Evolutionary conservation across 1,140 invertebrate genomes (phyloP).

Genomic region (Eubasilissa regina): DNA sequence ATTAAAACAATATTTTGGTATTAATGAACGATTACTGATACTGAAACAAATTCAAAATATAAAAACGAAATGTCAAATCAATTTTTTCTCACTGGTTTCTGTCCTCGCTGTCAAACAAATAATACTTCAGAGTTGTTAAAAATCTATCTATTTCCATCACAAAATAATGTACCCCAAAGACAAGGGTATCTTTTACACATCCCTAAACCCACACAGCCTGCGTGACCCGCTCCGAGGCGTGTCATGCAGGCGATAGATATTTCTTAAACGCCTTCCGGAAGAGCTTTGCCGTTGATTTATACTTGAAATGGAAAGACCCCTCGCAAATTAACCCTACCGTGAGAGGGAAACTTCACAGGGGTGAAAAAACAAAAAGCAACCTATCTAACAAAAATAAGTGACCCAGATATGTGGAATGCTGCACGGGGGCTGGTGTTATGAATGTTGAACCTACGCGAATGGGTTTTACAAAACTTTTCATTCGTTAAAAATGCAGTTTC

Average conservation of each 20-base stretch:
- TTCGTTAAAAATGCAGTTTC: background rate
- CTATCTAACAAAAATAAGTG: slow-evolving; percentile 43
- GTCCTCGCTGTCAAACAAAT: background rate
- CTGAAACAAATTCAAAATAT: background rate
- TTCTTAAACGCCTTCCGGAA: slow-evolving; percentile 46
- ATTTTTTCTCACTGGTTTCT: background rate
- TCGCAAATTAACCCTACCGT: slow-evolving; percentile 36
- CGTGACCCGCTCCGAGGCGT: slow-evolving; percentile 33
- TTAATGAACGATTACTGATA: too few species aligned
- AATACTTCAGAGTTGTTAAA: background rate
- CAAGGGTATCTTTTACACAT: background rate
- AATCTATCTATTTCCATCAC: background rate
- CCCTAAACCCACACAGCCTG: slow-evolving; percentile 11
- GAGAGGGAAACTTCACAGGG: background rate
- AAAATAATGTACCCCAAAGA: background rate
- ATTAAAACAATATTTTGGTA: too few species aligned
- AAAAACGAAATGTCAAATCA: background rate
- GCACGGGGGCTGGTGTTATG: slow-evolving; percentile 29
- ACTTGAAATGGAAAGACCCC: slow-evolving; percentile 48
- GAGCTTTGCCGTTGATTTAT: slow-evolving; percentile 49
- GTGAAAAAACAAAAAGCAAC: slow-evolving; percentile 48
- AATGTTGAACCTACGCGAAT: slow-evolving; percentile 39
- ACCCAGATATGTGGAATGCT: slow-evolving; percentile 44
- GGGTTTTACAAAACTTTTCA: slow-evolving; percentile 3
- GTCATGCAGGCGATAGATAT: slow-evolving; percentile 29